Conservation (phyloP, 1,140 invertebrate genomes). For the Drosophila sulfurigaster region DNA sequence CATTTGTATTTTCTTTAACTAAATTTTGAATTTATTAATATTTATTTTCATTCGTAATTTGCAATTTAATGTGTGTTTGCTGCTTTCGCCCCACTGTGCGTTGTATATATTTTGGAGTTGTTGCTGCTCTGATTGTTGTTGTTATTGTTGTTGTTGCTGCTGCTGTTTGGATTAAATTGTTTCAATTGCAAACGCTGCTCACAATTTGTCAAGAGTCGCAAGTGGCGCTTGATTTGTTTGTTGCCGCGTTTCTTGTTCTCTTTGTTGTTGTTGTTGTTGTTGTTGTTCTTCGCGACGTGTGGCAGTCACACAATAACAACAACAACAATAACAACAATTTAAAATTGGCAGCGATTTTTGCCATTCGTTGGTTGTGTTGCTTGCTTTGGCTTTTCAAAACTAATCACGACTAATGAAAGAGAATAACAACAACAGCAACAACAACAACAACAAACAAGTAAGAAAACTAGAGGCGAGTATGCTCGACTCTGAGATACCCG, state of each 20-base stretch:
- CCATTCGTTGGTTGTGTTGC: background rate
- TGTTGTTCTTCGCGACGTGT: conserved; percentile 53
- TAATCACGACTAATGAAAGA: conserved; percentile 79
- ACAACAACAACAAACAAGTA: background rate
- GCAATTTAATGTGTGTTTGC: background rate
- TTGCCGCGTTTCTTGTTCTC: conserved; percentile 14
- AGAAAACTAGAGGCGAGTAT: too few species aligned
- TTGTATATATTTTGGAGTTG: conserved; percentile 7
- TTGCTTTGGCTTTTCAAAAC: conserved; percentile 60
- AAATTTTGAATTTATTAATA: too few species aligned
- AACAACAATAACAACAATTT: conserved; percentile 42
- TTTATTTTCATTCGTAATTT: too few species aligned
- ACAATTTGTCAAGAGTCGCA: conserved; percentile 75
- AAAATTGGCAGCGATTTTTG: conserved; percentile 9
- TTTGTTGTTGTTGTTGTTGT: conserved; percentile 14
- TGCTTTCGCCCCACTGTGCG: background rate
- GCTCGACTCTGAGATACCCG: too few species aligned
- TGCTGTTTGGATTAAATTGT: conserved; percentile 75
- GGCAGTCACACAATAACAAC: conserved; percentile 47
- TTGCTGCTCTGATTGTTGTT: conserved; percentile 17
- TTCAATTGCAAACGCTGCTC: conserved; percentile 75
- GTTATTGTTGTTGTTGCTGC: conserved; percentile 30
- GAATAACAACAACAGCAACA: conserved; percentile 57
- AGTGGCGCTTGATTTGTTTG: conserved; percentile 63
- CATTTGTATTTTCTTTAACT: too few species aligned